Base-by-base conservation (phyloP, 2,888 invertebrate genomes). In the Urechis unicinctus region DNA sequence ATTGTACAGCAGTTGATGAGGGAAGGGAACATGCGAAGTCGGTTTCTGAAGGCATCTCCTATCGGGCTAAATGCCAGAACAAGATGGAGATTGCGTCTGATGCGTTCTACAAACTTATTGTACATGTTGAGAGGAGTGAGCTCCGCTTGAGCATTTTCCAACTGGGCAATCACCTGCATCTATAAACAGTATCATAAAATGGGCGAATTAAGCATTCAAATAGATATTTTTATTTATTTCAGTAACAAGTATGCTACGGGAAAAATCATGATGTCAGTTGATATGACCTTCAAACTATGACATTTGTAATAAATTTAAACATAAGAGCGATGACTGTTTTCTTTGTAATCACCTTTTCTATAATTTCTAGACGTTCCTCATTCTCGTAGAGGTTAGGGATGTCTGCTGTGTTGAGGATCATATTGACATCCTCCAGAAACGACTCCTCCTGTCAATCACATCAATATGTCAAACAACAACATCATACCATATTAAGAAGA, bases 1-100 rank as follows among this genome's bases (percentile, higher is more conserved):
- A 77, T 77, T 21, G 77, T 77, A 62, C 77, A 77, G 60, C 77
- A 77, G 67, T 75, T 77, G 61, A 77, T 77, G 51, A 77, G 70
- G 0, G 77, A 76, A 1, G 77, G 77, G 58, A 76, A 77, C 75
- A 76, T 77, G n/a, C 77, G 60, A 25, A 77, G 70, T 29, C 75
- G 62, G 60, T 71, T 74, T 21, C 76, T 65, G 66, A 77, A 77
- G 42, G 72, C 71, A 50, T 77, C 75, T 5, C 77, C 77, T 9
- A 77, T 75, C 13, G 77, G 77, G 61, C 74, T 74, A 62, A 77
- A 75, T n/a, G 74, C 73, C 42, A 77, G 65, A 6, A 77, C 75
- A 21, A 77, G 67, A 57, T 77, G 77, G 2, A 77, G 69, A 56
- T 77, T 71, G 4, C 69, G 63, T 26, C 74, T 58, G 31, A 75